A percentile compares a stretch with the other conserved stretches of the same genome.
Conservation (phyloP, 2,113 vertebrate species). For the Collichthys lucidus region DNA sequence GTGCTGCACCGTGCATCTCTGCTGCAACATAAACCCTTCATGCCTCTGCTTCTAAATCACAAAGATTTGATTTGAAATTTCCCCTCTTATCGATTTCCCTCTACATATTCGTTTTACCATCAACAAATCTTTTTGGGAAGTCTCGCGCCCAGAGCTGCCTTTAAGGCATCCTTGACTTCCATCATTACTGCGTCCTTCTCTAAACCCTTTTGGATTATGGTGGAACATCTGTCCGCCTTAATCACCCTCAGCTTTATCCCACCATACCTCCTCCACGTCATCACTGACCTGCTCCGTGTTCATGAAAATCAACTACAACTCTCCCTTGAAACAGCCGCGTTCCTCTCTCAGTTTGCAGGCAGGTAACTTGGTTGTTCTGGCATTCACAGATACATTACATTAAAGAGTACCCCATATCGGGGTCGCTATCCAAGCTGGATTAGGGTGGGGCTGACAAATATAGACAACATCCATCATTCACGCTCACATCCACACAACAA, state of each 20-base stretch:
- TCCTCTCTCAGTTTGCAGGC: no score
- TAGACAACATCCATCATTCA: no score
- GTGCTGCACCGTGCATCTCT: not conserved
- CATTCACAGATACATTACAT: no score
- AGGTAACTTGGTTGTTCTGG: no score
- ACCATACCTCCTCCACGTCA: constrained; percentile 28
- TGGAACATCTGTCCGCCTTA: constrained; percentile 64
- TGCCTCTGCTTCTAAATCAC: constrained; percentile 29
- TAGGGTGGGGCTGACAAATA: no score
- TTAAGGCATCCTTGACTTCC: not conserved
- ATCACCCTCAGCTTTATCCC: constrained; percentile 33
- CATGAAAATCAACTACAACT: not conserved
- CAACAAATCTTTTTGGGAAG: constrained; percentile 10
- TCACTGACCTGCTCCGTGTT: not conserved
- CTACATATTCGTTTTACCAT: not conserved
- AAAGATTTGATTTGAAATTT: constrained; percentile 1
- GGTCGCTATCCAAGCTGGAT: no score
- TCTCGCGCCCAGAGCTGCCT: not conserved
- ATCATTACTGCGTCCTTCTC: constrained; percentile 32
- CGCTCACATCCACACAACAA: no score
- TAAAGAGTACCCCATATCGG: no score
- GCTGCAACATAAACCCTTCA: constrained; percentile 12
- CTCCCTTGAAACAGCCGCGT: not conserved
- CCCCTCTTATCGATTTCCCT: constrained; percentile 10
- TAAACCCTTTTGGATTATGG: constrained; percentile 61